Conservation (phyloP, 2,113 vertebrate genomes). For the Cathartes aura region DNA sequence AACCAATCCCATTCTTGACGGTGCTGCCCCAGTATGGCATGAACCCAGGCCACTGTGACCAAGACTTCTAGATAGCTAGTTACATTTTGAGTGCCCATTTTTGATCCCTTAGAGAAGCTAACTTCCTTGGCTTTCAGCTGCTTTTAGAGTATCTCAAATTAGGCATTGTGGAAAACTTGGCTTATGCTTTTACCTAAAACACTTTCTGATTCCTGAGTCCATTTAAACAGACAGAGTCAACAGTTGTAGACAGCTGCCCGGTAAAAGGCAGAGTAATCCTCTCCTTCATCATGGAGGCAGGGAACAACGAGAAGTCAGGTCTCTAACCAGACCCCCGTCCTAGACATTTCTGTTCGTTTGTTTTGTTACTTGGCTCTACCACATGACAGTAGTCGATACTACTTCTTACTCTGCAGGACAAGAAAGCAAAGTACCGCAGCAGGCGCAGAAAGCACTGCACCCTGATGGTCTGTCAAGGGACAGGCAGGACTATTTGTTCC, state of each 20-base stretch:
- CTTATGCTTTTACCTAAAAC: background rate
- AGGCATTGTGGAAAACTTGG: background rate
- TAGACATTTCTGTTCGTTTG: background rate
- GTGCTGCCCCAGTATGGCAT: background rate
- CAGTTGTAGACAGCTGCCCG: background rate
- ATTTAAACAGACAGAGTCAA: background rate
- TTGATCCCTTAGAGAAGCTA: background rate
- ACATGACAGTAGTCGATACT: background rate
- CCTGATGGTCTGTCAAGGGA: background rate
- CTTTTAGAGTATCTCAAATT: background rate
- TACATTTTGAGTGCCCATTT: background rate
- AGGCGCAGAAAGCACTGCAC: background rate
- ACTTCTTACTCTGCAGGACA: background rate
- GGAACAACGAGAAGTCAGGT: background rate
- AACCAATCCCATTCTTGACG: fast-evolving
- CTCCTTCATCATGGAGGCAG: background rate
- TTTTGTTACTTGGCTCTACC: background rate
- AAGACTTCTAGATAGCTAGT: background rate
- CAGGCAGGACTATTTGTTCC: background rate
- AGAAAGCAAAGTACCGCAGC: background rate
- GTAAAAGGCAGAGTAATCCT: background rate
- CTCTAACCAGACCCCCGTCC: background rate
- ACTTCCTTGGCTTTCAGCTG: background rate
- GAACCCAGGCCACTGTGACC: background rate
- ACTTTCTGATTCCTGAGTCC: background rate